Conservation (phyloP, 2,113 vertebrate genomes). For the Calyptomena viridis region DNA sequence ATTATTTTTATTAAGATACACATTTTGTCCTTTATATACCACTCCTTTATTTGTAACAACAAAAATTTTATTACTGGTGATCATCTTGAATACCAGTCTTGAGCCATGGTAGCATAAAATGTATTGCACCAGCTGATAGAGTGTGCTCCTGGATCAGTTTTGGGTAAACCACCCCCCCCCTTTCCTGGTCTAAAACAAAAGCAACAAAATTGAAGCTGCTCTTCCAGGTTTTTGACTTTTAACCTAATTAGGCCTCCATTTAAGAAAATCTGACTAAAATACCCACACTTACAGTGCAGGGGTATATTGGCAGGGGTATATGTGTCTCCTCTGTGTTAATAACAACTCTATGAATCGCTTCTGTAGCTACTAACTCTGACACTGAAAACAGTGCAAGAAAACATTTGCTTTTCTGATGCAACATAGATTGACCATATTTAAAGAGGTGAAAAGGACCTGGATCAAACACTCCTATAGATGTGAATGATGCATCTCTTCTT, state of each 20-base stretch:
- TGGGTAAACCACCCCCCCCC: neutral
- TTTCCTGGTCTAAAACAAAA: neutral
- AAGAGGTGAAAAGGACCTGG: neutral
- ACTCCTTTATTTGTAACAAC: neutral
- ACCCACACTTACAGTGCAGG: neutral
- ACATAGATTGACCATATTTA: neutral
- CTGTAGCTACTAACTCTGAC: neutral
- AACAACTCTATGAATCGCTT: neutral
- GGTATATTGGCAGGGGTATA: neutral
- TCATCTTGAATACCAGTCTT: neutral
- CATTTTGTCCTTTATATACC: neutral
- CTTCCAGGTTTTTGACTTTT: neutral
- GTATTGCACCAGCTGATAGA: neutral
- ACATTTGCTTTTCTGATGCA: neutral
- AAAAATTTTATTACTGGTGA: neutral
- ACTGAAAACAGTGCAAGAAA: neutral
- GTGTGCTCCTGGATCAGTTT: neutral
- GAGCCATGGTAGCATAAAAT: neutral
- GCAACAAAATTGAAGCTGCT: neutral
- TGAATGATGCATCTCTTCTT: neutral
- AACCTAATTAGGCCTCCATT: neutral
- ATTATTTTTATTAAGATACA: neutral
- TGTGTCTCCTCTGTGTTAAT: rapidly evolving
- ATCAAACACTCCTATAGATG: neutral
- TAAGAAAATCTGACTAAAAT: neutral